These are phyloP conservation scores for Sebastes diploproa DNA, from an alignment of 2,797 vertebrate species.

Conservation along the genomic window DNA sequence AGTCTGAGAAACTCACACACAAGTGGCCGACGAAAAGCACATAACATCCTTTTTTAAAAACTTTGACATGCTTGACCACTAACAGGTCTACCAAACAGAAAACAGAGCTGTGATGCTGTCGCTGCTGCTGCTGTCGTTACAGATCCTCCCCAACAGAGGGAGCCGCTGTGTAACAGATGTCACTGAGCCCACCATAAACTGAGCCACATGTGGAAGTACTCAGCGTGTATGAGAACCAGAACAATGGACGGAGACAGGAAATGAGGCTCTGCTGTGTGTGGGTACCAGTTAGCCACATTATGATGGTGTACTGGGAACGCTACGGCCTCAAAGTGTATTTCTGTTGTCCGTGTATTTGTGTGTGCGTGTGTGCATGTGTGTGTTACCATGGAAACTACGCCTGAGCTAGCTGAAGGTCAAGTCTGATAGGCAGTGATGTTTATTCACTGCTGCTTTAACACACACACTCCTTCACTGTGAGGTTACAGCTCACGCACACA, in stretches of 20 bases:
- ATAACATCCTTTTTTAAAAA: neutral
- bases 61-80: no score
- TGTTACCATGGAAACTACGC: slow-evolving; percentile 25
- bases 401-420: slow-evolving; percentile 38
- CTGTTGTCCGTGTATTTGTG: neutral
- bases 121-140: no score
- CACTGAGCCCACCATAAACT: no score
- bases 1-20: neutral
- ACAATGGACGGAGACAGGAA: slow-evolving; percentile 63
- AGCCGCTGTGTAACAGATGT: no score
- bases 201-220: no score
- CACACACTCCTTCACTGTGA: neutral
- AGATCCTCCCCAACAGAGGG: no score
- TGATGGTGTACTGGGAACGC: neutral
- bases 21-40: neutral
- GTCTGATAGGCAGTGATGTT: slow-evolving; percentile 21
- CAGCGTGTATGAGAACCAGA: slow-evolving; percentile 42
- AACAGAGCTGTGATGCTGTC: neutral
- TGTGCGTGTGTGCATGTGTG: neutral
- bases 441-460: neutral
- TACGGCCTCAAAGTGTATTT: neutral
- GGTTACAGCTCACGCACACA: neutral
- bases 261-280: slow-evolving; percentile 28
- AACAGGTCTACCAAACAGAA: neutral
- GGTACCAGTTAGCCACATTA: slow-evolving; percentile 31